Evolutionary conservation across 2,113 vertebrate genomes (phyloP).

Genomic region (Poicephalus meyeri): DNA sequence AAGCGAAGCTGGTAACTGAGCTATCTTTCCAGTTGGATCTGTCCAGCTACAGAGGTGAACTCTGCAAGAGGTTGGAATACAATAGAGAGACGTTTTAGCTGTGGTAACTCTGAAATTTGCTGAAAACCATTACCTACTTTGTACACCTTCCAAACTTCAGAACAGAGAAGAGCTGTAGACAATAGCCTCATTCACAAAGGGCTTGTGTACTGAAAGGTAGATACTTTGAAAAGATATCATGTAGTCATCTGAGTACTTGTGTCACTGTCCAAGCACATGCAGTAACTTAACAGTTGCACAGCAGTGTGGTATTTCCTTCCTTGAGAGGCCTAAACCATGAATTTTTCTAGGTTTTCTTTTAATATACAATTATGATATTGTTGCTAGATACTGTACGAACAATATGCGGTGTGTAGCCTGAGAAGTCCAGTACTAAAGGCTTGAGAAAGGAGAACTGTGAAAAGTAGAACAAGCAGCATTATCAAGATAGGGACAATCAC

Average conservation of each 20-base stretch:
- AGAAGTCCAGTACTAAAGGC: neutral
- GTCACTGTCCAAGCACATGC: neutral
- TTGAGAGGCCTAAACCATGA: neutral
- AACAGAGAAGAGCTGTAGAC: slow-evolving; percentile 1
- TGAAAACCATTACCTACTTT: neutral
- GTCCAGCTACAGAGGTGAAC: neutral
- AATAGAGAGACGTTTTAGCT: neutral
- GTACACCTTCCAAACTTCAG: slow-evolving; percentile 9
- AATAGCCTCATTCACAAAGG: neutral
- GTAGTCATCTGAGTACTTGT: neutral
- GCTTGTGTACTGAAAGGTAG: neutral
- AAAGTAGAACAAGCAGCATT: neutral
- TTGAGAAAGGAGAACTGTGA: neutral
- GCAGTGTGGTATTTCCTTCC: slow-evolving; percentile 11
- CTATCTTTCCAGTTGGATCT: neutral
- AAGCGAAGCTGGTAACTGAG: neutral
- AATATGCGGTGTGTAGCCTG: neutral
- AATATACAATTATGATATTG: neutral
- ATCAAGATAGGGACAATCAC: neutral
- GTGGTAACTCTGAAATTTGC: neutral
- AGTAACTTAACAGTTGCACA: neutral
- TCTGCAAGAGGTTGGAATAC: neutral
- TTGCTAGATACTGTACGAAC: neutral
- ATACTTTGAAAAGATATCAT: neutral
- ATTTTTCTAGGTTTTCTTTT: neutral